Evolutionary conservation across 2,113 vertebrate species (phyloP).

Genomic region (Carassius gibelio): DNA sequence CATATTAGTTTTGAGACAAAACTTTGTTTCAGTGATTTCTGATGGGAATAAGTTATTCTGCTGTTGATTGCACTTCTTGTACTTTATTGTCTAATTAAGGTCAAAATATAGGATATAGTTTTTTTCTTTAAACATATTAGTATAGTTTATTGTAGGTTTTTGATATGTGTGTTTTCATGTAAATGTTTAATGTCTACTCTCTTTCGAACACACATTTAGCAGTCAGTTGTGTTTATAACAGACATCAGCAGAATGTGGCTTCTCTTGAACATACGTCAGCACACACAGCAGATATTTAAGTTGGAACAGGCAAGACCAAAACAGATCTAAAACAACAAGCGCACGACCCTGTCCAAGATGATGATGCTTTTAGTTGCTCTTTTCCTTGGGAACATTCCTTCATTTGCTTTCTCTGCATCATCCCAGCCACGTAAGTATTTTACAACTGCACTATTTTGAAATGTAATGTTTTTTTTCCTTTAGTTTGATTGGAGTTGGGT

Average conservation of each 20-base stretch:
- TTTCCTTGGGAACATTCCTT: not conserved
- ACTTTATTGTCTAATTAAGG: too few species aligned
- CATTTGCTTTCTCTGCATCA: not conserved
- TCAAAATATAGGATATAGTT: too few species aligned
- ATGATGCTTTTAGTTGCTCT: not conserved
- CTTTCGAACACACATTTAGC: too few species aligned
- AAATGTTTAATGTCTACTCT: too few species aligned
- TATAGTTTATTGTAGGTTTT: too few species aligned
- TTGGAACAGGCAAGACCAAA: not conserved
- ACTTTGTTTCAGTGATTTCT: not conserved
- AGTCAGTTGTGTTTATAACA: too few species aligned
- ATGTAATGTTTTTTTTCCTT: not conserved
- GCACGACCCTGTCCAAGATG: not conserved
- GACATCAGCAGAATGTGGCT: not conserved
- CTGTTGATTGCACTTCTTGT: not conserved
- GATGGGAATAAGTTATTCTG: not conserved
- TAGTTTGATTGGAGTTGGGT: not conserved
- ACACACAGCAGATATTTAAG: not conserved
- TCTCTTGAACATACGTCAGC: not conserved
- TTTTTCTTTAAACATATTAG: too few species aligned
- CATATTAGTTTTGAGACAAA: not conserved
- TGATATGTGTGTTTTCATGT: too few species aligned
- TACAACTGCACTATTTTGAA: not conserved
- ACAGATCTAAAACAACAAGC: not conserved
- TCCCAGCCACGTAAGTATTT: slow-evolving; percentile 28